A percentile compares a stretch with the other conserved stretches of the same genome.
Evolutionary conservation across 2,888 invertebrate species (phyloP).

Genomic region (Amphiduros pacificus): DNA sequence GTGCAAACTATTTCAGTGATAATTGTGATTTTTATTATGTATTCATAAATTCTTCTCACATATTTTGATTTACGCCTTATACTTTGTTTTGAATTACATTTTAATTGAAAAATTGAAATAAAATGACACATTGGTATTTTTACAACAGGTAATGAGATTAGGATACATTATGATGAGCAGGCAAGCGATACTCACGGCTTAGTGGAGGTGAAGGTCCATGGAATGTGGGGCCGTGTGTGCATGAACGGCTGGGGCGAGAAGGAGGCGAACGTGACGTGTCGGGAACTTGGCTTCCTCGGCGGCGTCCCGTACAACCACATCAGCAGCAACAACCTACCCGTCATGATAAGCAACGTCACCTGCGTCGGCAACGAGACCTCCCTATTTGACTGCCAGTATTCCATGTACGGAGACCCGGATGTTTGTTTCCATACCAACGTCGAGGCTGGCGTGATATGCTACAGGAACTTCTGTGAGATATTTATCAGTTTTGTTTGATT

Average conservation of each 20-base stretch:
- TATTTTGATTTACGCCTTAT: too few species aligned
- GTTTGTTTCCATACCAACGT: conserved; percentile 36
- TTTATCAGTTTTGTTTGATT: conserved; percentile 6
- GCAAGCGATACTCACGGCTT: background rate
- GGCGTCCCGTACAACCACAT: conserved; percentile 47
- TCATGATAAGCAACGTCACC: conserved; percentile 35
- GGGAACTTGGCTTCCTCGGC: conserved; percentile 38
- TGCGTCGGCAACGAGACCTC: conserved; percentile 39
- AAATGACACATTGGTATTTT: too few species aligned
- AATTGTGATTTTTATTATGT: too few species aligned
- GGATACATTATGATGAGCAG: too few species aligned
- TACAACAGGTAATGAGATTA: too few species aligned
- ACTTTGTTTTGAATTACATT: too few species aligned
- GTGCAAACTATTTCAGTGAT: too few species aligned
- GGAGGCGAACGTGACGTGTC: conserved; percentile 32
- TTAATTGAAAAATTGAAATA: too few species aligned
- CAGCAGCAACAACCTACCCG: conserved; percentile 42
- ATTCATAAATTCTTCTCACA: too few species aligned
- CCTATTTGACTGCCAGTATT: conserved; percentile 36
- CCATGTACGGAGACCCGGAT: conserved; percentile 30
- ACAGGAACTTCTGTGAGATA: conserved; percentile 36
- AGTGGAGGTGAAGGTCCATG: background rate
- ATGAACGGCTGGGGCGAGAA: background rate
- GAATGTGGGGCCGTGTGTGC: conserved; percentile 14
- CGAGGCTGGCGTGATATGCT: conserved; percentile 49